Evolutionary conservation across 2,113 vertebrate species (phyloP), one percentile per base, ranked within the genome.

Genomic region (Malurus elegans): DNA sequence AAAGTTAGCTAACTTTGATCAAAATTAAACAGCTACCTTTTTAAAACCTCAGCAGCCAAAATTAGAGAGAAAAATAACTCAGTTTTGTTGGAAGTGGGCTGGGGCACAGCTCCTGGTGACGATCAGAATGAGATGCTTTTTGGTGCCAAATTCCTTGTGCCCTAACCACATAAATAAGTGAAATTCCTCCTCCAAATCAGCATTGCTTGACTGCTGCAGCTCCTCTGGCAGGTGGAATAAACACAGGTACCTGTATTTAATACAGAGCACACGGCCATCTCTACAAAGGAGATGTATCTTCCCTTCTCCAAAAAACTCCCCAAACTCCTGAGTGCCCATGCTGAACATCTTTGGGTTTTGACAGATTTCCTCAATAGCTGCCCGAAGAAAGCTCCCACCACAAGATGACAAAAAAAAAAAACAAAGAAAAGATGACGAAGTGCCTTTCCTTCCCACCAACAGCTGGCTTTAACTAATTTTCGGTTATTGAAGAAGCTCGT

Each of bases 241-340:
- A 87, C 4, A n/a, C 29, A 48, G 18, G 28, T 6, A 28, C 23
- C 24, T n/a, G 2, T 10, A 65, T 45, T 89, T 87, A 84, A 61
- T 10, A 75, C 26, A 66, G n/a, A 47, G 20, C 29, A 83, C 47
- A 19, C 2, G 0, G 25, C 1, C 0, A 64, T 5, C 69, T 57
- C 86, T 65, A 81, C 25, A 78, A 47, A 89, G 16, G 36, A 20
- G 54, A 45, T 10, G 0, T 1, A 14, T 40, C 51, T 72, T 32
- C 36, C 38, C 17, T 69, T 36, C 17, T 31, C 65, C 12, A 14
- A 79, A 40, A 79, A 83, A 9, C 28, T 18, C 50, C 38, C 34
- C 21, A 7, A 91, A 67, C 32, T 58, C 51, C 17, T 3, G 9
- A 66, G 42, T 0, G 0, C 34, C n/a, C 69, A 9, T 0, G 0